Base-by-base conservation (phyloP, 2,888 invertebrate genomes). In the Eulithis testata region DNA sequence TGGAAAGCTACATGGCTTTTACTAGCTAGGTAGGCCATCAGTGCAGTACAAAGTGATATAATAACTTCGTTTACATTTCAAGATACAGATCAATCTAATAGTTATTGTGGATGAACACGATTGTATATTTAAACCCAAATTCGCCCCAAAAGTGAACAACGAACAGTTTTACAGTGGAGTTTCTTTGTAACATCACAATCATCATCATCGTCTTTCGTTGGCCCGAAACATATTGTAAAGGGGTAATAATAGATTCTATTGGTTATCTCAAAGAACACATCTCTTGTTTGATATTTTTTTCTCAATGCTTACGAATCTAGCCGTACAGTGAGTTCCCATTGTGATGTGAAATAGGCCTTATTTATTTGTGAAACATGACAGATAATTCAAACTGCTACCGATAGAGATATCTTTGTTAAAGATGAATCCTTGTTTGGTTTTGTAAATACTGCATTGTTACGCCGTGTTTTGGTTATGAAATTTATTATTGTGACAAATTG, bases 401-500 rank as follows among this genome's bases (percentile, higher is more conserved):
- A 91, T 90, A 85, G 81, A 87, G 87, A 88, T 80, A 86, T 89
- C 87, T 88, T 90, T 91, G 91, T 90, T 84, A 72, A 72, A 73
- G 78, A 80, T 85, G 80, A 88, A 88, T 84, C 81, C 82, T 82
- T 85, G 88, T 86, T 86, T 86, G 87, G 83, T 85, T 86, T 87
- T 85, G 89, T 82, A 88, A 89, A 84, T 80, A 83, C 77, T 77
- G 76, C 80, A 84, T 90, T 90, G 89, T 90, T 84, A 71, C 76
- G 70, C 70, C 76, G 79, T 90, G 88, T 91, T 91, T 87, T 87
- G 87, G 88, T 91, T 92, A 91, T 90, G 89, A 88, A 90, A 87
- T 83, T 81, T 85, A 82, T 87, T 89, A 85, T 91, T 88, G 79
- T 91, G 91, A 91, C 91, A 91, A 91, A 92, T 91, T 89, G 90